These are phyloP conservation scores for Dendroctonus ponderosae DNA, from an alignment of 1,140 invertebrate genomes.

Conservation along the genomic window DNA sequence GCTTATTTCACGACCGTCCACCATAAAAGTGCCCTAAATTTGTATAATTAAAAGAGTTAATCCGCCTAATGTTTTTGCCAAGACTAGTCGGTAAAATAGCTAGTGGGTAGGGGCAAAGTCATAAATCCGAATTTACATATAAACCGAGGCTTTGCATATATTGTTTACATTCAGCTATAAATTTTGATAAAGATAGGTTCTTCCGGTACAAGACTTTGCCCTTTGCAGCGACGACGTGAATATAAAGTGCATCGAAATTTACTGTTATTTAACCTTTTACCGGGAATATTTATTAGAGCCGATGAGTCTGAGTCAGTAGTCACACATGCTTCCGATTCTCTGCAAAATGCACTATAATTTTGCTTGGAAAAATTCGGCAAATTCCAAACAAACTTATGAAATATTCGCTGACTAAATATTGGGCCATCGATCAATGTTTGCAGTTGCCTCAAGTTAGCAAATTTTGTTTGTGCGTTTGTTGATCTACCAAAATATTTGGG, in stretches of 20 bases:
- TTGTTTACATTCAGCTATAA: constrained; percentile 28
- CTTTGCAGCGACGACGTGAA: constrained; percentile 25
- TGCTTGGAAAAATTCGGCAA: too few species aligned
- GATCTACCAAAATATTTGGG: too few species aligned
- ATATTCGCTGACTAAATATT: too few species aligned
- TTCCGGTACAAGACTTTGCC: constrained; percentile 22
- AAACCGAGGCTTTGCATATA: constrained; percentile 31
- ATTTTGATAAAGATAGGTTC: constrained; percentile 32
- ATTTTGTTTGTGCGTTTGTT: too few species aligned
- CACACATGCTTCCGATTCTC: too few species aligned
- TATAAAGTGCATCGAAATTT: constrained; percentile 23
- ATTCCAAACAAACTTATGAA: too few species aligned
- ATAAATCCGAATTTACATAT: constrained; percentile 31
- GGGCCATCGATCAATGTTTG: too few species aligned
- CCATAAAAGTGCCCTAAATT: background rate
- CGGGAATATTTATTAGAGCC: too few species aligned
- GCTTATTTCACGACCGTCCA: too few species aligned
- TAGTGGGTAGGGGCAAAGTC: constrained; percentile 8
- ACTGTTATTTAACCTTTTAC: constrained; percentile 9
- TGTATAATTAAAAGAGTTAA: constrained; percentile 4
- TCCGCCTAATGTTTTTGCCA: background rate
- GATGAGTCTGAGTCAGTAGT: too few species aligned
- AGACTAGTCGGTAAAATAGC: constrained; percentile 10
- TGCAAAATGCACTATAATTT: too few species aligned
- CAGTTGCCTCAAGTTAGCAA: too few species aligned